Evolutionary conservation across 37 sponge, comb jelly and placozoan species (phyloP), one percentile per base, ranked within the genome.

Genomic region (Chondrosia reniformis): DNA sequence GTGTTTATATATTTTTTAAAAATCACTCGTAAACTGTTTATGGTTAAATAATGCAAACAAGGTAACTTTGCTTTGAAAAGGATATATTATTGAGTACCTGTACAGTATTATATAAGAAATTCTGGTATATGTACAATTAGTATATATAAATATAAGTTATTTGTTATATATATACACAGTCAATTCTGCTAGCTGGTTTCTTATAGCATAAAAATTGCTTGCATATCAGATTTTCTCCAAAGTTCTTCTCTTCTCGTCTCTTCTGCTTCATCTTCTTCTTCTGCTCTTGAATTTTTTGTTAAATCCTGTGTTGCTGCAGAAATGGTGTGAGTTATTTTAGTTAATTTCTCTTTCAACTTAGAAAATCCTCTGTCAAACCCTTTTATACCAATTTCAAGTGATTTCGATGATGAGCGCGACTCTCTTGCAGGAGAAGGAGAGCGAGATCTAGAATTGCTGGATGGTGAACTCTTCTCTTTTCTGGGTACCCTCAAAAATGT

Each of bases 361-460:
- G 72, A 69, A 34, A 69, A 69, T 21, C 36, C 72, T 25, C 42
- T 69, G 43, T 30, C 72, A 39, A 34, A 39, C 37, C 15, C 36
- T 44, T 69, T 69, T 4, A 19, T 28, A 64, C 31, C 66, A 0
- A 44, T 21, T 22, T 2, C n/a, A 22, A 3, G 25, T 2, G 15
- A 25, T 39, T 13, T 21, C 2, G 40, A 25, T 36, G 72, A 25
- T 39, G 72, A 69, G 44, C 1, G 8, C n/a, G 41, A 13, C 36
- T 40, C 37, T 69, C 44, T 41, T 6, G 72, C 39, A 7, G 72
- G 72, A 22, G 72, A 69, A 15, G 72, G 41, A n/a, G 72, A 69
- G 36, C 43, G 72, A 7, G 10, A 22, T 25, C 8, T 0, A 39
- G 72, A 6, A n/a, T 10, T n/a, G 15, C 22, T 34, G 42, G 4